These are phyloP conservation scores for Temnothorax ravouxi DNA, from an alignment of 2,888 invertebrate species.

Conservation along the genomic window DNA sequence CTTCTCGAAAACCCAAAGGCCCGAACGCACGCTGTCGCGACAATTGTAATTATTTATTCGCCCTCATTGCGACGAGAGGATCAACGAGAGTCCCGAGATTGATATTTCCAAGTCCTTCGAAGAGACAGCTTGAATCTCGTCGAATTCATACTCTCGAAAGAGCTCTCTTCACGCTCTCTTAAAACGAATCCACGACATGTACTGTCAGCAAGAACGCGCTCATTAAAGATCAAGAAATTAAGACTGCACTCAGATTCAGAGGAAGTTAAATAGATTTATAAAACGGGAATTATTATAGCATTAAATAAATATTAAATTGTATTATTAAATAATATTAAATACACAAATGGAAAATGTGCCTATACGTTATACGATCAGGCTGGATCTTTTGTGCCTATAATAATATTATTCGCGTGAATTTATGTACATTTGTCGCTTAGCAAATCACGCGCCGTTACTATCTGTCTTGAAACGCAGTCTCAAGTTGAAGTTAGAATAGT, in stretches of 20 bases:
- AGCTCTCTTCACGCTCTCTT: too few species aligned
- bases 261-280: not conserved
- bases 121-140: not conserved
- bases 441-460: too few species aligned
- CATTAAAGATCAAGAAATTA: not conserved
- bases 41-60: slow-evolving; percentile 69
- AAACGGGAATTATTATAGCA: not conserved
- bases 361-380: too few species aligned
- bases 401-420: too few species aligned
- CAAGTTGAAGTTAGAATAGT: too few species aligned
- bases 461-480: too few species aligned
- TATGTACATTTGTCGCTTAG: too few species aligned
- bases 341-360: too few species aligned
- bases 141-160: not conserved
- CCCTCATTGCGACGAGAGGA: not conserved
- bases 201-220: not conserved
- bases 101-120: not conserved
- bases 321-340: not conserved
- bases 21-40: slow-evolving; percentile 43
- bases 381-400: too few species aligned
- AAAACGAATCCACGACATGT: not conserved
- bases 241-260: not conserved
- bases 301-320: not conserved
- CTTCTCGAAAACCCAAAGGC: slow-evolving; percentile 57
- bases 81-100: slow-evolving; percentile 17